A percentile compares a stretch with the other conserved stretches of the same genome.
phyloP scores from a whole-genome alignment of 1,140 invertebrate genomes.

The Drosophila nasuta region DNA sequence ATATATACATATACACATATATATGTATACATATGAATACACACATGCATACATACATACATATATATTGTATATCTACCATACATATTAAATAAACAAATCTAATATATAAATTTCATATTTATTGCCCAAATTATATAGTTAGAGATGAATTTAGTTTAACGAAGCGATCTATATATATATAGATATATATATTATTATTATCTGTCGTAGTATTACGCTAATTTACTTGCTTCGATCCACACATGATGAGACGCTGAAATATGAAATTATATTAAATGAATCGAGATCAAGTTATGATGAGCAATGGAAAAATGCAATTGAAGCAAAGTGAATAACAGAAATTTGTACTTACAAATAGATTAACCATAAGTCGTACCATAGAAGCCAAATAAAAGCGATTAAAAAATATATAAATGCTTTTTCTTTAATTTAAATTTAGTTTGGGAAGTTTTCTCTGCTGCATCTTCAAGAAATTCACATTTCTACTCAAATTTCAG shows the following conservation, averaged over 20 bases:
- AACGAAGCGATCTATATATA: conserved; percentile 58
- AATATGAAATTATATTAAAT: conserved; percentile 27
- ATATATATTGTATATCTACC: conserved; percentile 50
- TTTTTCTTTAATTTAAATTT: not conserved
- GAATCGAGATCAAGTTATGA: conserved; percentile 53
- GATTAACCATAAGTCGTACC: conserved; percentile 75
- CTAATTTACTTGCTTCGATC: conserved; percentile 64
- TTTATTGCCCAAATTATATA: conserved; percentile 75
- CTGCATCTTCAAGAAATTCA: no score
- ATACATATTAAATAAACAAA: conserved; percentile 54
- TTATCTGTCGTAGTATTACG: conserved; percentile 64
- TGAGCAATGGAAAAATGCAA: conserved; percentile 66
- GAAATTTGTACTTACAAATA: conserved; percentile 82
- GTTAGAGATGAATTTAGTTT: conserved; percentile 82
- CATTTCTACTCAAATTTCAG: no score
- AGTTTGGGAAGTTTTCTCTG: not conserved
- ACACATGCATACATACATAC: conserved; percentile 47
- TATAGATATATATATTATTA: not conserved
- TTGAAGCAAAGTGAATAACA: conserved; percentile 64
- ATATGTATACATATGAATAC: conserved; percentile 43
- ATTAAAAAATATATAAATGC: conserved; percentile 57
- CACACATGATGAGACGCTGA: conserved; percentile 37
- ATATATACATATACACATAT: conserved; percentile 49
- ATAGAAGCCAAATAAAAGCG: conserved; percentile 83
- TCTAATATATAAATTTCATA: conserved; percentile 71